Conservation (phyloP, 2,113 vertebrate genomes). For the Lontra canadensis region DNA sequence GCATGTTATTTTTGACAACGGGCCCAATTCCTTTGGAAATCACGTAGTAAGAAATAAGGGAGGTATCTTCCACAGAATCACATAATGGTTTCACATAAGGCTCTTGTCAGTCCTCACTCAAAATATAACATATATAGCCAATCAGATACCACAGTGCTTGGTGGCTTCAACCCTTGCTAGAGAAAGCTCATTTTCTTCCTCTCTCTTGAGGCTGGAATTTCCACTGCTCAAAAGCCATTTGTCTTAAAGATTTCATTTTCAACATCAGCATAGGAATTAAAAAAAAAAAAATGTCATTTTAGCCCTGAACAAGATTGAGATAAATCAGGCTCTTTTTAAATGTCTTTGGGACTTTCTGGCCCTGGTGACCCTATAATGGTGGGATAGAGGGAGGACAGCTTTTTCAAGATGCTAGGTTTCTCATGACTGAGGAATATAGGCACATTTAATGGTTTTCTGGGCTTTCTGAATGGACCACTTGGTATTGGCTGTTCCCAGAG, state of each 20-base stretch:
- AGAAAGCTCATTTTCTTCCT: constrained; percentile 48
- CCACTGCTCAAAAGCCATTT: constrained; percentile 59
- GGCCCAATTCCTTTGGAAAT: constrained; percentile 58
- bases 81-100: constrained; percentile 32
- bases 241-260: constrained; percentile 70
- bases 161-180: constrained; percentile 40
- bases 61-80: constrained; percentile 42
- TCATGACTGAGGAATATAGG: neutral
- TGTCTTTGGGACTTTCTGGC: neutral
- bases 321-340: neutral
- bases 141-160: constrained; percentile 18
- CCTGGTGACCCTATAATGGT: neutral
- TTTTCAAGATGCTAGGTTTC: neutral
- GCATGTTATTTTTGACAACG: constrained; percentile 66
- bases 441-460: neutral
- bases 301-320: constrained; percentile 3
- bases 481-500: neutral
- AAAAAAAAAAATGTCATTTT: constrained; percentile 6
- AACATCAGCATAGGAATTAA: neutral
- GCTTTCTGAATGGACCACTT: neutral
- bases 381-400: neutral
- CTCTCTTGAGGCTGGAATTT: constrained; percentile 23
- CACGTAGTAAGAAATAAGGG: constrained; percentile 53
- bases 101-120: constrained; percentile 66
- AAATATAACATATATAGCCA: neutral